Conservation (phyloP, 92 coral and sea anemone species). For the Parazoanthus darwini region DNA sequence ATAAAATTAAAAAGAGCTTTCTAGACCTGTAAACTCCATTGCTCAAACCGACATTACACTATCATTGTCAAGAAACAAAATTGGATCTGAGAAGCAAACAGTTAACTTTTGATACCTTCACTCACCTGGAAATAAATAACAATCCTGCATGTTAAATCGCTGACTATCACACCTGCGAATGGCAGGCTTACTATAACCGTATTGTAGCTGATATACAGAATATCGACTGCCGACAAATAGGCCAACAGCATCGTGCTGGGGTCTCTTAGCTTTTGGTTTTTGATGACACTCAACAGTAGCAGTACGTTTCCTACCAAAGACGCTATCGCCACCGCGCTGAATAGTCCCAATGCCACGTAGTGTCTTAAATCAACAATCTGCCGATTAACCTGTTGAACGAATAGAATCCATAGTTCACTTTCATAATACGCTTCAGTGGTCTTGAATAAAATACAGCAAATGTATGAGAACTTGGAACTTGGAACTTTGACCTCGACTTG, state of each 20-base stretch:
- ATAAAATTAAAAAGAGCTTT: too few relatives aligned
- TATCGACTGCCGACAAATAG: conserved; percentile 37
- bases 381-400: conserved; percentile 10
- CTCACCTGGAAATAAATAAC: conserved; percentile 28
- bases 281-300: conserved; percentile 39
- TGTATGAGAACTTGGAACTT: too few relatives aligned
- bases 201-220: conserved; percentile 24
- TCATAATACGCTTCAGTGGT: too few relatives aligned
- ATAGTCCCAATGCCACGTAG: conserved; percentile 16
- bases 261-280: conserved; percentile 27
- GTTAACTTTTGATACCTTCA: background rate
- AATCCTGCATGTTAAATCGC: conserved; percentile 11
- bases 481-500: too few relatives aligned
- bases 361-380: conserved; percentile 7
- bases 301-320: conserved; percentile 7
- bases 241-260: conserved; percentile 42
- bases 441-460: too few relatives aligned
- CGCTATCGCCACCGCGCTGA: background rate
- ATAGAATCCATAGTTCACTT: background rate
- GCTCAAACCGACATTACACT: background rate
- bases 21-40: too few relatives aligned
- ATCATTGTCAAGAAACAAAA: background rate
- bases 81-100: background rate
- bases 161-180: conserved; percentile 8
- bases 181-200: conserved; percentile 24